A percentile compares a stretch with the other conserved stretches of the same genome.
Conservation (phyloP, 2,888 invertebrate species). For the Ormyrus rosae region DNA sequence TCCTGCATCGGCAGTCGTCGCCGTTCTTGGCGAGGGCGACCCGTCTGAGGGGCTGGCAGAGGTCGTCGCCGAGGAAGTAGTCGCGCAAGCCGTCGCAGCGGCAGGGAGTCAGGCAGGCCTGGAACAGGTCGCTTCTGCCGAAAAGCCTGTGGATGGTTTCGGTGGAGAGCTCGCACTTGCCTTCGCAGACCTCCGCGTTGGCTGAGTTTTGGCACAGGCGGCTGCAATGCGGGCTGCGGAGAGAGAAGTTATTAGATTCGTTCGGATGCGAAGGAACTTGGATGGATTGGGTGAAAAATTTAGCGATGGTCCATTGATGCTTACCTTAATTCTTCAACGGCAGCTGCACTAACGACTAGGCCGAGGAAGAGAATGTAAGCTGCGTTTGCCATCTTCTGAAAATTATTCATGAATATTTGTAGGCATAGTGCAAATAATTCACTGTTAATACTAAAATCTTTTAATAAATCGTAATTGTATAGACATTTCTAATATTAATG, state of each 20-base stretch:
- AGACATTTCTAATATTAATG: too few relatives aligned
- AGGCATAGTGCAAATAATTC: too few relatives aligned
- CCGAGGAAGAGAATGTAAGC: not conserved
- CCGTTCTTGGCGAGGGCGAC: not conserved
- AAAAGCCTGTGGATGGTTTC: too few relatives aligned
- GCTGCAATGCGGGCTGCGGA: not conserved
- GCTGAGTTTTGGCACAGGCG: not conserved
- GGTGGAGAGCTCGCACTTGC: not conserved
- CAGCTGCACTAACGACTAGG: not conserved
- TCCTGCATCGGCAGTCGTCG: not conserved
- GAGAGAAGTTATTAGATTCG: too few relatives aligned
- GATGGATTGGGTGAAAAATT: too few relatives aligned
- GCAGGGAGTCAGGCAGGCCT: slow-evolving; percentile 17
- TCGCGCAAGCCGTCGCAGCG: slow-evolving; percentile 3
- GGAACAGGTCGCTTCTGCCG: not conserved
- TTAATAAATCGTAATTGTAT: too few relatives aligned
- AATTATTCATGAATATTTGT: not conserved
- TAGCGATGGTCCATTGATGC: not conserved
- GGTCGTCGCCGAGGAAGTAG: not conserved
- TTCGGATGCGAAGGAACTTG: too few relatives aligned
- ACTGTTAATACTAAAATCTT: too few relatives aligned
- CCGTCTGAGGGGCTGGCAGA: slow-evolving; percentile 6
- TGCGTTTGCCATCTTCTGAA: slow-evolving; percentile 14
- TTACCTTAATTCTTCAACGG: slow-evolving; percentile 11
- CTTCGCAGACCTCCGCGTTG: not conserved